These are phyloP conservation scores for Mesorhabditis spiculigera DNA, from an alignment of 2,888 invertebrate species.

Conservation along the genomic window DNA sequence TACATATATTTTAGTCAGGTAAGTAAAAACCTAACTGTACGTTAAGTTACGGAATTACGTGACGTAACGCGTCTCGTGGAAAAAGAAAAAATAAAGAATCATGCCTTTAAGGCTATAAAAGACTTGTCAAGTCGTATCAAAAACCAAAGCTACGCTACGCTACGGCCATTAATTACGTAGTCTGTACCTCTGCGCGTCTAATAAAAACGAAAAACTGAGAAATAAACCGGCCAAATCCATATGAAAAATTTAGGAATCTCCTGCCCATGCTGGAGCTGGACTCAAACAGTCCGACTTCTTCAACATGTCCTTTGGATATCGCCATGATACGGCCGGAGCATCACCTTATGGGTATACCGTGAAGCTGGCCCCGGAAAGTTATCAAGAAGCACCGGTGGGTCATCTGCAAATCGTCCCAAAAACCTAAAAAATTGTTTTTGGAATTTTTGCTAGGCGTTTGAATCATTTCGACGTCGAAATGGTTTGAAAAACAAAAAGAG, in stretches of 20 bases:
- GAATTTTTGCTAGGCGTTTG: too few species aligned
- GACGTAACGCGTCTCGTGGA: not conserved
- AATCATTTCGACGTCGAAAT: not conserved
- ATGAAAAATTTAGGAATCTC: slow-evolving; percentile 31
- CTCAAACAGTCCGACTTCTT: slow-evolving; percentile 23
- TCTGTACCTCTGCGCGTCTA: not conserved
- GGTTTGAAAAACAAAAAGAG: not conserved
- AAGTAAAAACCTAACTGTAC: not conserved
- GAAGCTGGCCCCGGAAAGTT: slow-evolving; percentile 34
- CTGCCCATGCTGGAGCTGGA: slow-evolving; percentile 27
- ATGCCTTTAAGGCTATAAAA: slow-evolving; percentile 4
- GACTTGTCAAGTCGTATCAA: too few species aligned
- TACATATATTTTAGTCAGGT: slow-evolving; percentile 41
- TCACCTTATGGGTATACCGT: slow-evolving; percentile 56
- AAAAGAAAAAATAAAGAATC: not conserved
- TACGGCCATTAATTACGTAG: too few species aligned
- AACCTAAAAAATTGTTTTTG: too few species aligned
- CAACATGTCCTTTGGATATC: slow-evolving; percentile 52
- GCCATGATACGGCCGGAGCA: slow-evolving; percentile 49
- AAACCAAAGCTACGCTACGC: too few species aligned
- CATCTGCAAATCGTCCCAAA: not conserved
- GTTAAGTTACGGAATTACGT: not conserved
- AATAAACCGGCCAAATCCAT: not conserved
- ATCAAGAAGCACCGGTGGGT: slow-evolving; percentile 13
- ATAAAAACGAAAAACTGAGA: not conserved